Conservation (phyloP, 2,113 vertebrate genomes). For the Bucco capensis region DNA sequence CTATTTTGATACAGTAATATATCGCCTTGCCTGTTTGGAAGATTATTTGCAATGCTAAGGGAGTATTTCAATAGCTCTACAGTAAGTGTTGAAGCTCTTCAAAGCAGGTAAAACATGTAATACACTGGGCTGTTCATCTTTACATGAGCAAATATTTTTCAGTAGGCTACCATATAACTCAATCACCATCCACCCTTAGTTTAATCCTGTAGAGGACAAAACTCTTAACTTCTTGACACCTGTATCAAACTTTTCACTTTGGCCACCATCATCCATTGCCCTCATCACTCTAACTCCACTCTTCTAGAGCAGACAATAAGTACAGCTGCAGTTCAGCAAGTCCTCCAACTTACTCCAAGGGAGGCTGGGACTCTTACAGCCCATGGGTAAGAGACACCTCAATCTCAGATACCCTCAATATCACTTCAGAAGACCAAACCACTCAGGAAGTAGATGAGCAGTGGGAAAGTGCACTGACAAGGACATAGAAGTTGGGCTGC, state of each 20-base stretch:
- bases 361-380: neutral
- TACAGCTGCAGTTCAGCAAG: neutral
- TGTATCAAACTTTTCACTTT: neutral
- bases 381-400: neutral
- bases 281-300: neutral
- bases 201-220: neutral
- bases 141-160: neutral
- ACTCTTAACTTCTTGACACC: neutral
- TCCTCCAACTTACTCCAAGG: accelerated
- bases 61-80: neutral
- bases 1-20: neutral
- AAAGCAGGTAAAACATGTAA: neutral
- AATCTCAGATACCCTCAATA: neutral
- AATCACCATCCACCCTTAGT: neutral
- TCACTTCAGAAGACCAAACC: neutral
- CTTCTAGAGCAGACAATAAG: neutral
- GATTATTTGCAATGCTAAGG: neutral
- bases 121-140: neutral
- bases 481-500: neutral
- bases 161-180: neutral
- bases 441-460: neutral
- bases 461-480: neutral
- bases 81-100: neutral
- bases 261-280: neutral
- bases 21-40: neutral